Percentiles rank a stretch among this genome's conserved stretches.
These are phyloP conservation scores for Aphelocoma coerulescens DNA, from an alignment of 2,113 vertebrate genomes.

Conservation along the genomic window DNA sequence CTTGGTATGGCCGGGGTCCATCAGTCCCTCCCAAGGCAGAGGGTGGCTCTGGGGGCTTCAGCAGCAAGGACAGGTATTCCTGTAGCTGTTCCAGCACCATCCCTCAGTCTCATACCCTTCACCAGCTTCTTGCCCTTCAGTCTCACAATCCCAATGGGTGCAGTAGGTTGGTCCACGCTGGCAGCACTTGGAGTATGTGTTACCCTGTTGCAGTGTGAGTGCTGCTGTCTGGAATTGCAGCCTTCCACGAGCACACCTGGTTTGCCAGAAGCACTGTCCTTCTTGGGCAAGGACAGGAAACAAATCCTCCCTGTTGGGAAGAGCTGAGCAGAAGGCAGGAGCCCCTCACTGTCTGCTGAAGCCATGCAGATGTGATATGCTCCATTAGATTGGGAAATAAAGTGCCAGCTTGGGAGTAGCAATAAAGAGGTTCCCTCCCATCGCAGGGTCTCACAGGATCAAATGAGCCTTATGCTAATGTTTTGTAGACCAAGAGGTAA, in stretches of 20 bases:
- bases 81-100: background rate
- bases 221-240: background rate
- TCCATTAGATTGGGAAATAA: slow-evolving; percentile 7
- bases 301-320: background rate
- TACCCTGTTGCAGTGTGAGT: rapidly evolving
- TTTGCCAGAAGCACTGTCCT: background rate
- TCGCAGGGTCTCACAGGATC: background rate
- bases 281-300: background rate
- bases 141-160: background rate
- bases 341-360: background rate
- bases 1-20: rapidly evolving
- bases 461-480: slow-evolving; percentile 8
- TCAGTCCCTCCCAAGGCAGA: background rate
- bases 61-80: background rate
- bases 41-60: background rate
- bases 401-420: slow-evolving; percentile 1
- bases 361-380: background rate
- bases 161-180: background rate
- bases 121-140: background rate
- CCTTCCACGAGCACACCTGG: rapidly evolving
- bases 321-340: slow-evolving; percentile 3
- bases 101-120: background rate
- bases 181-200: background rate
- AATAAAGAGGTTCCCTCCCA: background rate
- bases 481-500: background rate